Percentiles rank a stretch among this genome's conserved stretches.
Evolutionary conservation across 2,113 vertebrate genomes (phyloP).

Genomic region (Ceyx margarethae): DNA sequence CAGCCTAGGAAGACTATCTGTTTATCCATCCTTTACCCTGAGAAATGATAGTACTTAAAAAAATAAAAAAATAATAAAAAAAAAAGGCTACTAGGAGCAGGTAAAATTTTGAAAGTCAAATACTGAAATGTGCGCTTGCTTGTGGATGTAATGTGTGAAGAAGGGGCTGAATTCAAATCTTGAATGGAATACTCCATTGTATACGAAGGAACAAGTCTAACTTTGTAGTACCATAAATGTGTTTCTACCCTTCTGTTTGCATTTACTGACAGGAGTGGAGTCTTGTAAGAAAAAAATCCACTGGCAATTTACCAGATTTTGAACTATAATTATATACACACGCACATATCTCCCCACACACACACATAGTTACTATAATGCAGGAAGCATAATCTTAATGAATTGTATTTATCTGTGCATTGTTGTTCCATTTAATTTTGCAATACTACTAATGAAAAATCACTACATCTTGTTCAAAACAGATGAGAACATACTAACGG

Average conservation of each 20-base stretch:
- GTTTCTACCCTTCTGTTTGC: neutral
- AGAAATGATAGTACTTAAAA: slow-evolving; percentile 2
- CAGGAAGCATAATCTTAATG: slow-evolving; percentile 47
- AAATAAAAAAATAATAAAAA: neutral
- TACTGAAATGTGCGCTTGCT: neutral
- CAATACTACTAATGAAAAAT: neutral
- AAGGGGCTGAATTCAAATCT: neutral
- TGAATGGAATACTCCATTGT: neutral
- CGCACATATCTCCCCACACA: neutral
- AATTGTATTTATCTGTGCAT: slow-evolving; percentile 7
- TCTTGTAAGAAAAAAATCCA: slow-evolving; percentile 12
- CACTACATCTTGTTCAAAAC: slow-evolving; percentile 42
- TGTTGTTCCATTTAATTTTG: slow-evolving; percentile 27
- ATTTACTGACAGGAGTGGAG: neutral
- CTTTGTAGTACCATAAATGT: neutral
- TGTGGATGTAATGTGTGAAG: neutral
- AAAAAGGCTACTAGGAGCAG: neutral
- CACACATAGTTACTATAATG: slow-evolving; percentile 1
- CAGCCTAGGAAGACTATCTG: slow-evolving; percentile 54
- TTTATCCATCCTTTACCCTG: slow-evolving; percentile 43
- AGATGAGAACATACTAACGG: neutral
- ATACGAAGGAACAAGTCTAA: neutral
- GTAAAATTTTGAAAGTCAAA: neutral
- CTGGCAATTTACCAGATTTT: slow-evolving; percentile 7
- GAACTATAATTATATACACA: neutral